Evolutionary conservation across 2,888 invertebrate species (phyloP).

Genomic region (Ennomos fuscantarius): DNA sequence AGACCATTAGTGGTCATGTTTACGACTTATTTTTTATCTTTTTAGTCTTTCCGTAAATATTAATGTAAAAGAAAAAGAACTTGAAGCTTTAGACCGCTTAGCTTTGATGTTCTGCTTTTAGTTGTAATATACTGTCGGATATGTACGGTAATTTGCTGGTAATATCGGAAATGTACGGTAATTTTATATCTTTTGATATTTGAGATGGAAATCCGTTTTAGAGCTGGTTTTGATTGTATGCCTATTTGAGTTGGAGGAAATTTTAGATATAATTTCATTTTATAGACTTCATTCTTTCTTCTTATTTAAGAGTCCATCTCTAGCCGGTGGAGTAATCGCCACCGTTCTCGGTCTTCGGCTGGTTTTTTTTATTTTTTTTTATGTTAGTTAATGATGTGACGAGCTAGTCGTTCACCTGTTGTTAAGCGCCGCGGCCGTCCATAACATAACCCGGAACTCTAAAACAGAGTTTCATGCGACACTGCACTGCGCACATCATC

Average conservation of each 20-base stretch:
- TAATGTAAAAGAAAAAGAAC: slow-evolving; percentile 29
- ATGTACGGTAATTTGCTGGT: slow-evolving; percentile 40
- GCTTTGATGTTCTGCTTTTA: slow-evolving; percentile 45
- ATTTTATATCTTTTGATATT: slow-evolving; percentile 37
- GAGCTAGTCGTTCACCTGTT: too few species aligned
- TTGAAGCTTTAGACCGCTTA: slow-evolving; percentile 23
- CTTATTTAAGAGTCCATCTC: too few species aligned
- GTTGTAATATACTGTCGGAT: slow-evolving; percentile 40
- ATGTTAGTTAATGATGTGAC: too few species aligned
- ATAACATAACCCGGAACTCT: too few species aligned
- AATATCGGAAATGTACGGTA: slow-evolving; percentile 17
- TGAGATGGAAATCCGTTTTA: slow-evolving; percentile 25
- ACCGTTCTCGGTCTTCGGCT: too few species aligned
- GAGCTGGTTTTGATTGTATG: slow-evolving; percentile 9
- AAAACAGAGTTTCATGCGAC: too few species aligned
- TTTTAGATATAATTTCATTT: neutral
- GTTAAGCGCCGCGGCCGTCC: too few species aligned
- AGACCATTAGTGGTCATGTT: slow-evolving; percentile 52
- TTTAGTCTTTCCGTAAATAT: slow-evolving; percentile 51
- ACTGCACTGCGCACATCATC: too few species aligned
- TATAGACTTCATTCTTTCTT: too few species aligned
- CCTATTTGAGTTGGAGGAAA: slow-evolving; percentile 7
- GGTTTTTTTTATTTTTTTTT: too few species aligned
- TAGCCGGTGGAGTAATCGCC: too few species aligned
- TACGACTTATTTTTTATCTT: slow-evolving; percentile 42